phyloP scores from a whole-genome alignment of 2,113 vertebrate species.

The Xenopus laevis region DNA sequence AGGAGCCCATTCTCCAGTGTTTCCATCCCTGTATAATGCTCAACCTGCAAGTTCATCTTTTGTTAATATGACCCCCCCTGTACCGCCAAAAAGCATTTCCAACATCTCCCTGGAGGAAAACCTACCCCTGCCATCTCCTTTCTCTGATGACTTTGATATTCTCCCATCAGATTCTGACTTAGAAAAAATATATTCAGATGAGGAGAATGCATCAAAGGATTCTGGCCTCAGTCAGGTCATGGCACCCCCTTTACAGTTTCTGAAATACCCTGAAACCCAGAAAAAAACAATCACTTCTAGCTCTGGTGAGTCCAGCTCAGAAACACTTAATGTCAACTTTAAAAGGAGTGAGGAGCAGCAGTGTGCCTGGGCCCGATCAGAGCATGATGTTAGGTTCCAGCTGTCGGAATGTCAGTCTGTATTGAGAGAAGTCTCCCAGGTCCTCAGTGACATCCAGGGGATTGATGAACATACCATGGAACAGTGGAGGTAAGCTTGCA shows the following conservation, averaged over 20 bases:
- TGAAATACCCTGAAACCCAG: neutral
- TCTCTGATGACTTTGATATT: neutral
- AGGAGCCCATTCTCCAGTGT: neutral
- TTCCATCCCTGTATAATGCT: neutral
- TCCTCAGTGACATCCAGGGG: conserved; percentile 8
- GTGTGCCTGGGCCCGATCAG: conserved; percentile 2
- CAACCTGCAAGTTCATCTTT: neutral
- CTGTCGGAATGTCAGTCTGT: conserved; percentile 31
- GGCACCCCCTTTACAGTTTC: neutral
- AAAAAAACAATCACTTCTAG: neutral
- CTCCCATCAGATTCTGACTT: neutral
- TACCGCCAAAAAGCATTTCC: neutral
- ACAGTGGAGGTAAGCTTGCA: conserved; percentile 33
- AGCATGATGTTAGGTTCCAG: conserved; percentile 20
- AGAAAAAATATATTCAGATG: neutral
- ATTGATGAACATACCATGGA: conserved; percentile 7
- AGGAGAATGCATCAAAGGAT: neutral
- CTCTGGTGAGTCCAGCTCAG: neutral
- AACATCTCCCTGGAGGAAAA: neutral
- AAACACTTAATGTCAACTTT: neutral
- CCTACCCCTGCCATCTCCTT: neutral
- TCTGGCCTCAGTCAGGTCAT: neutral
- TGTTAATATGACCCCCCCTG: neutral
- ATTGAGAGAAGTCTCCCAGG: neutral
- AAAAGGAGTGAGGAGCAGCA: neutral